These are phyloP conservation scores for Hemaris fuciformis DNA, from an alignment of 2,888 invertebrate species.

Conservation along the genomic window DNA sequence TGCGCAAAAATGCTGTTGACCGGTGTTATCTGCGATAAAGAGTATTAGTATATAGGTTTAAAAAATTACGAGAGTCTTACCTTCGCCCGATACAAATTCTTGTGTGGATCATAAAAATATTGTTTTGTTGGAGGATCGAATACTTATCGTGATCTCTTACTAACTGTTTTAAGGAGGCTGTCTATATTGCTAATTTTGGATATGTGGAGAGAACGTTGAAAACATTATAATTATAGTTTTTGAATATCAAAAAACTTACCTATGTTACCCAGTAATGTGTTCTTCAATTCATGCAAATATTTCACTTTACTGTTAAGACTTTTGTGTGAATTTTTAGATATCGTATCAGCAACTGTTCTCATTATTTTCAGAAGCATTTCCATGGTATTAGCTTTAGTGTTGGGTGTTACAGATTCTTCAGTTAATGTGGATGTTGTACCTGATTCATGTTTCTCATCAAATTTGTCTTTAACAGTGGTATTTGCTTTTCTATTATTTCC, in stretches of 20 bases:
- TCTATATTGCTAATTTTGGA: too few relatives aligned
- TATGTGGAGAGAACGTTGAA: too few relatives aligned
- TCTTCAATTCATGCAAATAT: slow-evolving; percentile 81
- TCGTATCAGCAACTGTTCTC: slow-evolving; percentile 63
- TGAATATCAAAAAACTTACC: slow-evolving; percentile 69
- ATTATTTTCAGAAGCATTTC: slow-evolving; percentile 57
- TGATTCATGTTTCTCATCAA: neutral
- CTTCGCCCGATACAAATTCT: too few relatives aligned
- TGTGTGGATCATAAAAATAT: too few relatives aligned
- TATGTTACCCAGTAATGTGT: slow-evolving; percentile 83
- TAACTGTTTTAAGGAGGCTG: too few relatives aligned
- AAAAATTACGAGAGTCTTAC: too few relatives aligned
- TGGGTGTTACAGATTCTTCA: slow-evolving; percentile 13
- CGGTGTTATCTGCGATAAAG: too few relatives aligned
- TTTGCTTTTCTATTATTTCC: neutral
- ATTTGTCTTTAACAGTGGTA: neutral
- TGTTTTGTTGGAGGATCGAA: too few relatives aligned
- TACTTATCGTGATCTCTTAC: too few relatives aligned
- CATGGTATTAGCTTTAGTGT: slow-evolving; percentile 43
- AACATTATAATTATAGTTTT: too few relatives aligned
- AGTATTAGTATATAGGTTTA: too few relatives aligned
- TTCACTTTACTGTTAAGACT: slow-evolving; percentile 79
- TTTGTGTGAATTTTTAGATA: slow-evolving; percentile 59
- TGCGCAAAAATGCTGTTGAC: too few relatives aligned
- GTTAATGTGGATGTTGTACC: slow-evolving; percentile 11